These are phyloP conservation scores for Cerceris ruficornis DNA, from an alignment of 2,888 invertebrate species.

Conservation along the genomic window DNA sequence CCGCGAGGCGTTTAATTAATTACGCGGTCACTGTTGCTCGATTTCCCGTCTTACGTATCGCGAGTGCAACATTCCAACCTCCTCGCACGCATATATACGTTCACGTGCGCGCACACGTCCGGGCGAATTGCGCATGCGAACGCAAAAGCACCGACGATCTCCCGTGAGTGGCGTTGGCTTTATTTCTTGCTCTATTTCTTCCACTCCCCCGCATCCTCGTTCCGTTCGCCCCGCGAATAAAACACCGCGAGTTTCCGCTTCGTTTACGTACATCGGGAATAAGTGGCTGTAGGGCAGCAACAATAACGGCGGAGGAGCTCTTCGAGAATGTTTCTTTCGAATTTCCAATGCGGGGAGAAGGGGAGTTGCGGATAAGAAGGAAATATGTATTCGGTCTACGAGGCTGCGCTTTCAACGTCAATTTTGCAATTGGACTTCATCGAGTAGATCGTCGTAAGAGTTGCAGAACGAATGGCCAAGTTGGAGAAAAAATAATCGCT, in stretches of 20 bases:
- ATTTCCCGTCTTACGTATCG: background rate
- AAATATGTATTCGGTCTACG: too few species aligned
- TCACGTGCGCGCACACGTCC: background rate
- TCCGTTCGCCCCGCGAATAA: background rate
- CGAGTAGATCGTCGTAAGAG: too few species aligned
- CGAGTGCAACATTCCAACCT: too few species aligned
- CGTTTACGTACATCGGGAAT: constrained; percentile 5
- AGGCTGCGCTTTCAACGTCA: too few species aligned
- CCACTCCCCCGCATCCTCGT: background rate
- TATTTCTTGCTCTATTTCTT: constrained; percentile 35
- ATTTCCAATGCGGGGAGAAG: too few species aligned
- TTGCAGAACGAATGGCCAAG: too few species aligned
- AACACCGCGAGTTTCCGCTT: background rate
- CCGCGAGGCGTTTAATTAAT: constrained; percentile 47
- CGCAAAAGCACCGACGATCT: background rate
- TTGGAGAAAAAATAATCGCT: too few species aligned
- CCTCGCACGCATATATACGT: too few species aligned
- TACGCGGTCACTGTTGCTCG: constrained; percentile 19
- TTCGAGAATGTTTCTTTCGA: too few species aligned
- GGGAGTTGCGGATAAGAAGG: too few species aligned
- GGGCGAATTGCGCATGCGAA: background rate
- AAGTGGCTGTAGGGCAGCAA: background rate
- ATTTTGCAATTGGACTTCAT: too few species aligned
- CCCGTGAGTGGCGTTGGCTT: constrained; percentile 1
- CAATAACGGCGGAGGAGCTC: background rate